Base-by-base conservation (phyloP, 2,888 invertebrate species). In the Pammene fasciana region DNA sequence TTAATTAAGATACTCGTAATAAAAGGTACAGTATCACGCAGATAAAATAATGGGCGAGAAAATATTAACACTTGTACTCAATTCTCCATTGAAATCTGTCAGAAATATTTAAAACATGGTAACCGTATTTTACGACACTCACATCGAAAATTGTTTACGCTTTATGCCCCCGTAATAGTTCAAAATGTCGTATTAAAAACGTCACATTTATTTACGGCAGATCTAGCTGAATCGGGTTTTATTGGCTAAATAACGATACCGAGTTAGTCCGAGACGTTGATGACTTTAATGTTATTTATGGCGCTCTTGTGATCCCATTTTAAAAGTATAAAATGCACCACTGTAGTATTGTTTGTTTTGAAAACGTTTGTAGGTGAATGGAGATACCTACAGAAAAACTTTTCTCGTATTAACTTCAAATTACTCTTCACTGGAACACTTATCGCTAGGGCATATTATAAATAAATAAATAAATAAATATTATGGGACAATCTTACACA, bases 151-250 rank as follows among this genome's bases (percentile, higher is more conserved):
- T 80, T 81, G 74, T 82, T 82, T 81, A 84, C 81, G 79, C 78
- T 87, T 87, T 82, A 88, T 82, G 83, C 80, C 82, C 76, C 79
- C 77, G 89, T 89, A 88, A 91, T 89, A 88, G 90, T 86, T 88
- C 86, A 87, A 88, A 91, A 89, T 88, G 83, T 75, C 81, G 83
- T 82, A 87, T 88, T 88, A 86, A 88, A 90, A 83, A 82, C 85
- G 89, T 89, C 90, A 82, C 77, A 59, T 74, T 83, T 81, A 89
- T 89, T 90, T 90, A 90, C 81, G 84, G 80, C 76, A 78, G 78
- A 79, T 82, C 76, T 74, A 75, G 80, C 85, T 86, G 85, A 88
- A 88, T 86, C 86, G 85, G 79, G 78, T 82, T 90, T 90, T 90
- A 90, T 85, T 86, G 86, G 86, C 79, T 79, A 78, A 79, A 61